phyloP scores from a whole-genome alignment of 2,113 vertebrate species.

The Anguilla japonica region DNA sequence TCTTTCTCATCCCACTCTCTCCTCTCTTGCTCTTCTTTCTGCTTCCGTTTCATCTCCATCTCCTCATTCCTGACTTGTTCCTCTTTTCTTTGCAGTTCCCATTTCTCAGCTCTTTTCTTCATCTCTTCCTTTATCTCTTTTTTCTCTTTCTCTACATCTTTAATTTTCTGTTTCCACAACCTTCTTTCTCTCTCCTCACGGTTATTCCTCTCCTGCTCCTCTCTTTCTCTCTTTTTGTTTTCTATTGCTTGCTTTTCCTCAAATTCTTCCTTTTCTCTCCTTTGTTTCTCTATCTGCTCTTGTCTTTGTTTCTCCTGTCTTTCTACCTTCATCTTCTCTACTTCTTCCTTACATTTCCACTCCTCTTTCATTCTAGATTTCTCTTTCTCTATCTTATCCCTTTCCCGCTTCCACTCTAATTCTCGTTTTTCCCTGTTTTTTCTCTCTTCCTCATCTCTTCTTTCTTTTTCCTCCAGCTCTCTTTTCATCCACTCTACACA shows the following conservation, averaged over 20 bases:
- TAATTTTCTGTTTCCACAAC: not conserved
- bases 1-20: not conserved
- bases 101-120: not conserved
- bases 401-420: not conserved
- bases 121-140: not conserved
- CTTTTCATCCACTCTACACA: constrained; percentile 23
- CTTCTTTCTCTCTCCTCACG: constrained; percentile 9
- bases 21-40: not conserved
- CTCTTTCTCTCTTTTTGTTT: not conserved
- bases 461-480: constrained; percentile 20
- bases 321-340: not conserved
- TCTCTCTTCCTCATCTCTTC: constrained; percentile 20
- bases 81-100: not conserved
- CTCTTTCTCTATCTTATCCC: not conserved
- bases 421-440: not conserved
- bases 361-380: not conserved
- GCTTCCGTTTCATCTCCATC: not conserved
- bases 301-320: not conserved
- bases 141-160: not conserved
- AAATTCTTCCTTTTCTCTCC: not conserved
- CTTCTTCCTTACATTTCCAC: not conserved
- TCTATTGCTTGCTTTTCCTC: not conserved
- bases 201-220: not conserved
- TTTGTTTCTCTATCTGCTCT: not conserved
- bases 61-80: not conserved